phyloP scores from a whole-genome alignment of 2,888 invertebrate species.

The Stegophylla sp. region DNA sequence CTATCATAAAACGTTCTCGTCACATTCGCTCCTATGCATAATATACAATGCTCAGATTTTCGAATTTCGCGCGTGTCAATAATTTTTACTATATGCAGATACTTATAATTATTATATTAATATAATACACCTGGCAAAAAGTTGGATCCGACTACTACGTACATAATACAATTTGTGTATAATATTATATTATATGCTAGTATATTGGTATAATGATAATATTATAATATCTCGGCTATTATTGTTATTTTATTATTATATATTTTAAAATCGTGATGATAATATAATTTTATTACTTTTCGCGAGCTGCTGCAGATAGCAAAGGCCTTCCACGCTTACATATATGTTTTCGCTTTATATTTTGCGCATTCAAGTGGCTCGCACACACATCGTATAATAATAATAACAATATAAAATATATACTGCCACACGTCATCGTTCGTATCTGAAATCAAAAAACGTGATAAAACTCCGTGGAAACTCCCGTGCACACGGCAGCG shows the following conservation, averaged over 20 bases:
- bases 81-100: too few species aligned
- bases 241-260: not conserved
- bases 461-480: slow-evolving; percentile 41
- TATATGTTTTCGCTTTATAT: too few species aligned
- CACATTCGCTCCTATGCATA: too few species aligned
- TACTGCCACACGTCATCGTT: too few species aligned
- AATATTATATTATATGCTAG: not conserved
- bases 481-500: slow-evolving; percentile 56
- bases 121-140: too few species aligned
- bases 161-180: not conserved
- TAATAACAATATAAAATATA: too few species aligned
- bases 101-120: too few species aligned
- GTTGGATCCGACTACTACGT: too few species aligned
- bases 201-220: too few species aligned
- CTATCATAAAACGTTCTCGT: too few species aligned
- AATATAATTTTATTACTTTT: not conserved
- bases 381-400: not conserved
- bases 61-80: not conserved
- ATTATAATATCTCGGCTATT: too few species aligned
- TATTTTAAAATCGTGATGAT: not conserved
- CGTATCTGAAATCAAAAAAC: slow-evolving; percentile 43
- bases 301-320: not conserved
- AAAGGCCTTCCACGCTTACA: not conserved
- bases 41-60: not conserved
- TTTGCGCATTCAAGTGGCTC: not conserved